Evolutionary conservation across 1,140 invertebrate genomes (phyloP), one percentile per base, ranked within the genome.

Genomic region (Bombus pyrosoma): DNA sequence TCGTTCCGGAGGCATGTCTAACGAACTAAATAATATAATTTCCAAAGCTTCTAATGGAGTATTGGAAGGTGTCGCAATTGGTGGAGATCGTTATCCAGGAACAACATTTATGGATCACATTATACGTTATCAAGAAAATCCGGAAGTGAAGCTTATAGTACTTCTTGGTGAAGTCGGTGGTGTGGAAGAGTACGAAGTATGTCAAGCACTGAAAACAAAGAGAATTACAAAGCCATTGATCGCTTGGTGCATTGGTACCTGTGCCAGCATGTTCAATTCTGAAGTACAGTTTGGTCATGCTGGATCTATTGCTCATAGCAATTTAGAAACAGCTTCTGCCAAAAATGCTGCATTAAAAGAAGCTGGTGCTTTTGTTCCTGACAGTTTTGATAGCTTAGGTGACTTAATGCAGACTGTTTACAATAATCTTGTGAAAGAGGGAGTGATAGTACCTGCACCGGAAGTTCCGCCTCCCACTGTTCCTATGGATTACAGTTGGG

Each of bases 271-370:
- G 98, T 99, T 99, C 93, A 98, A 97, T 6, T 98, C 98, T 15
- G 98, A 99, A 94, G 99, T 99, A n/a, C 99, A 99, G 95, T 99
- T 99, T 95, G 99, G 99, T 1, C 99, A 99, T 96, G 99, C 99
- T 90, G 99, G 99, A 25, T 99, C 99, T 9, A 99, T 99, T 93
- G 99, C 99, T 12, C 98, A 99, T 92, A 99, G 98, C 10, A 97
- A 98, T 64, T 94, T 97, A n/a, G 99, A 99, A 95, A 99, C 99
- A 13, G 99, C 99, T 2, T 96, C 96, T 0, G 96, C 98, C 0
- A 99, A 99, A 95, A 99, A 99, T 93, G 96, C 96, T 59, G 97
- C 98, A 1, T 95, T 99, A 3, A 96, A 96, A 85, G 96, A 96
- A 3, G 97, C 97, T 74, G 99, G 99, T 1, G 99, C 98, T 13